Base-by-base conservation (phyloP, 2,797 vertebrate genomes). In the Poeciliopsis gracilis region DNA sequence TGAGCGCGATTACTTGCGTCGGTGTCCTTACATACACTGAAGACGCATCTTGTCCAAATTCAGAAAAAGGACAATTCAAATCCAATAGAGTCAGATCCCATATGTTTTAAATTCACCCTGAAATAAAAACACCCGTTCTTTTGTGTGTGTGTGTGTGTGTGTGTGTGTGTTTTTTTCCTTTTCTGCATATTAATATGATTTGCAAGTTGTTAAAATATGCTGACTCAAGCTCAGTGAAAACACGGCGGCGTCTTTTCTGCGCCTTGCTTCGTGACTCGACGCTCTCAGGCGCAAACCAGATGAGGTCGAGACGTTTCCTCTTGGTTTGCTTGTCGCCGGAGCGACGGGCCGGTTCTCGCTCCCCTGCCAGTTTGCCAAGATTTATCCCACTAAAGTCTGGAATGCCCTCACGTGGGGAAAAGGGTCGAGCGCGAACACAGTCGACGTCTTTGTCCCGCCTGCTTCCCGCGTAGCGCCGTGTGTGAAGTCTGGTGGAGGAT, bases 391-490 rank as follows among this genome's bases (percentile, higher is more conserved):
- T 93, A 90, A 88, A 88, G 86, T 80, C 83, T 87, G 89, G 87
- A 92, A 92, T 91, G 91, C 86, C 89, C 87, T 92, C 92, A 91
- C 82, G 82, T 92, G 91, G 91, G 91, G 88, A 89, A 88, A 82
- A 36, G 79, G 87, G 87, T 86, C 86, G 88, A 84, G 87, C 57
- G 78, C 20, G 81, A 69, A n/a, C 84, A 91, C 88, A 90, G 82
- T 90, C 83, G 70, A 59, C 84, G 77, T 87, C 90, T 94, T 93
- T 94, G 91, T 93, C 88, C 79, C 49, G 80, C 85, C 78, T 70
- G 74, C 41, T 87, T 73, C 36, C 43, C 11, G 38, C 84, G 86
- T 85, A 72, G 25, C 2, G 0, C 25, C 2, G 74, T 82, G 83
- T 86, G 80, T 81, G 75, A 83, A 84, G 73, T 83, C 63, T 89